These are phyloP conservation scores for Limnephilus lunatus DNA, from an alignment of 2,888 invertebrate species.

Conservation along the genomic window DNA sequence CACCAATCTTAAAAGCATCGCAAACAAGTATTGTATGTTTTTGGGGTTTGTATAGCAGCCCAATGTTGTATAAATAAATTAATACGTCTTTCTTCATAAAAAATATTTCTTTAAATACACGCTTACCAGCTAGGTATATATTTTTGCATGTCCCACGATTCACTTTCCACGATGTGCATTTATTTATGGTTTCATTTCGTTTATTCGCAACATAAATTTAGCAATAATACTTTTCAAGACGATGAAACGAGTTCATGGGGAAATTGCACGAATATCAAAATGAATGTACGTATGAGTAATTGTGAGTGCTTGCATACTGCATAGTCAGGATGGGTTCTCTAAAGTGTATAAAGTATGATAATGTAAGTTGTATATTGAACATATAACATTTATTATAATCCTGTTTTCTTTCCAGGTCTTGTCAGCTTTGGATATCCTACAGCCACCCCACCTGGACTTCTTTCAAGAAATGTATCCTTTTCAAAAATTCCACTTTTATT, in stretches of 20 bases:
- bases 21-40: not conserved
- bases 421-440: conserved; percentile 98
- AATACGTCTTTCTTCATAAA: not conserved
- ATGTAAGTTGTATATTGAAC: not conserved
- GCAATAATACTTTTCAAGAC: not conserved
- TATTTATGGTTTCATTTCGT: not conserved
- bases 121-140: not conserved
- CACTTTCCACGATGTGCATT: not conserved
- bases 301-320: not conserved
- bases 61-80: not conserved
- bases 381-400: not conserved
- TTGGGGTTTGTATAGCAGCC: not conserved
- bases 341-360: not conserved
- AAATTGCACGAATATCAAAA: not conserved
- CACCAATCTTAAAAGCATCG: not conserved
- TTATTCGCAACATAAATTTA: not conserved
- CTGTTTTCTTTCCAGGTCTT: conserved; percentile 84
- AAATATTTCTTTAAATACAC: not conserved
- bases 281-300: not conserved
- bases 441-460: conserved; percentile 98
- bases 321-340: not conserved
- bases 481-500: conserved; percentile 59
- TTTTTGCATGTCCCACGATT: not conserved
- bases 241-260: not conserved
- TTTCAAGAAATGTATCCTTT: conserved; percentile 99